Conservation (phyloP, 2,797 vertebrate species). For the Staurois parvus region DNA sequence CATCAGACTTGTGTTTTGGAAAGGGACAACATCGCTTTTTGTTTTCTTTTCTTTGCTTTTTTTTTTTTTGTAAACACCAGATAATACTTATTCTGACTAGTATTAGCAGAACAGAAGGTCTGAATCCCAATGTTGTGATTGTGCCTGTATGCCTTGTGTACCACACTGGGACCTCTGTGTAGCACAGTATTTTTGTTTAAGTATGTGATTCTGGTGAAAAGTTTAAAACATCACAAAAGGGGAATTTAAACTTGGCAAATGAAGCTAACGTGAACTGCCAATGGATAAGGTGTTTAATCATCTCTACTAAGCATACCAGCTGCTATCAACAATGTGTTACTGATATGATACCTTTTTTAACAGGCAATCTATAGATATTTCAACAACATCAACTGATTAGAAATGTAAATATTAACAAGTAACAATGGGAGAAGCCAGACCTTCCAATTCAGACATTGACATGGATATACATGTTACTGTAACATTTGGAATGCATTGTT, state of each 20-base stretch:
- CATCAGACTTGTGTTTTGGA: too few relatives aligned
- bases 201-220: too few relatives aligned
- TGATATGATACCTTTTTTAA: not conserved
- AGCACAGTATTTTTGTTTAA: too few relatives aligned
- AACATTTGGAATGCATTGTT: not conserved
- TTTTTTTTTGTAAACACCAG: too few relatives aligned
- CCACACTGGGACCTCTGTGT: too few relatives aligned
- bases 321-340: not conserved
- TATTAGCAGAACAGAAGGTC: too few relatives aligned
- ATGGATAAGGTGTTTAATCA: not conserved
- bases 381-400: not conserved
- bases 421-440: not conserved
- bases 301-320: not conserved
- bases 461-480: not conserved
- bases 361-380: not conserved
- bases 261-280: not conserved
- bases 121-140: too few relatives aligned
- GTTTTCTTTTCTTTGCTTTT: too few relatives aligned
- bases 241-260: not conserved
- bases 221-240: too few relatives aligned
- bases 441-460: not conserved
- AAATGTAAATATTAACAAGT: not conserved
- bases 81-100: too few relatives aligned
- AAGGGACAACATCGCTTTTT: too few relatives aligned
- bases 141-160: too few relatives aligned